Conservation (phyloP, 2,797 vertebrate species). For the Acestrorhynchus altus region DNA sequence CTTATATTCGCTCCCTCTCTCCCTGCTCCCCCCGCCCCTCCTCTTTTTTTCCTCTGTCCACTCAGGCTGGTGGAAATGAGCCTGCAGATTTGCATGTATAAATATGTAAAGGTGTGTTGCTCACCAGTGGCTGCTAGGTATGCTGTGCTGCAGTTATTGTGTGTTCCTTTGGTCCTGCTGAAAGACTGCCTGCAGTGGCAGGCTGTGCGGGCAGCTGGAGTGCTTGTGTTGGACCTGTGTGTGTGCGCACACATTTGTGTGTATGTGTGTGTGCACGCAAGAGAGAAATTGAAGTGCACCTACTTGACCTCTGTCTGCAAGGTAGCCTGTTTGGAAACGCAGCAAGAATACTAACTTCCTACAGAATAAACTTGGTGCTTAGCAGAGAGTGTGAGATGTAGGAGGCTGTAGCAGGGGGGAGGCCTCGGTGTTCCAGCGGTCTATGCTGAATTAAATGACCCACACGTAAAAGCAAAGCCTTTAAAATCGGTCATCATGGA, state of each 20-base stretch:
- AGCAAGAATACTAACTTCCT: conserved; percentile 32
- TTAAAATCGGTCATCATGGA: not conserved
- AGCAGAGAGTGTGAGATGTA: too few species aligned
- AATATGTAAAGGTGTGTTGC: conserved; percentile 69
- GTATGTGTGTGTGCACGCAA: not conserved
- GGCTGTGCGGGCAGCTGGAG: conserved; percentile 19
- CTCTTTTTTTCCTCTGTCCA: conserved; percentile 59
- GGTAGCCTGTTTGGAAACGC: conserved; percentile 29
- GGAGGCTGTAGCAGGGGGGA: not conserved
- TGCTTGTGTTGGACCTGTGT: not conserved
- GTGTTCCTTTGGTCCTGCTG: conserved; percentile 20
- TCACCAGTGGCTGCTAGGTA: conserved; percentile 54
- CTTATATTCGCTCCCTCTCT: conserved; percentile 33
- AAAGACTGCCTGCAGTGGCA: conserved; percentile 37
- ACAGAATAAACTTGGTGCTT: conserved; percentile 26
- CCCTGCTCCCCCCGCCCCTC: not conserved
- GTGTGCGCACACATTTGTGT: not conserved
- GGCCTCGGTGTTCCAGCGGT: conserved; percentile 29
- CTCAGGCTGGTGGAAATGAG: conserved; percentile 70
- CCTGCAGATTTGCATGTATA: conserved; percentile 71
- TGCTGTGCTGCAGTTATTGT: conserved; percentile 47
- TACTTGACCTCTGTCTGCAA: conserved; percentile 46
- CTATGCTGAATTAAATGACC: conserved; percentile 26
- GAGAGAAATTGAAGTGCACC: conserved; percentile 45
- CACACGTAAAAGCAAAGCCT: conserved; percentile 11